Evolutionary conservation across 2,888 invertebrate genomes (phyloP).

Genomic region (Plebejus melissa): DNA sequence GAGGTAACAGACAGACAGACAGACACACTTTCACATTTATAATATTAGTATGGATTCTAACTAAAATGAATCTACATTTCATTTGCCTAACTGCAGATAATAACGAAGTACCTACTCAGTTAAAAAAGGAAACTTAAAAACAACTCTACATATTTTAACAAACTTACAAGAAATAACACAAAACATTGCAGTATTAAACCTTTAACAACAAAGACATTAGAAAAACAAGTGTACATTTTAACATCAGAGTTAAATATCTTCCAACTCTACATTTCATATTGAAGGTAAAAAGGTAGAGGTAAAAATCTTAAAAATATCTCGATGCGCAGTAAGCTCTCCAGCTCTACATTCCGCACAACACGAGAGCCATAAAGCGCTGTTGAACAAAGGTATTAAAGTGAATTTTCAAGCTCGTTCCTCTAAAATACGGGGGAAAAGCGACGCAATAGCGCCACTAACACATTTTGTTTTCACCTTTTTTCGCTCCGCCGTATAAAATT

Average conservation of each 20-base stretch:
- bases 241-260: background rate
- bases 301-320: slow-evolving; percentile 49
- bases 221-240: background rate
- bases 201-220: background rate
- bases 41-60: no score
- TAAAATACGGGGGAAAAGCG: slow-evolving; percentile 62
- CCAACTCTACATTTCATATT: slow-evolving; percentile 34
- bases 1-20: no score
- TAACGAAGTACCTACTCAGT: no score
- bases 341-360: slow-evolving; percentile 60
- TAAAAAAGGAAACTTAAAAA: background rate
- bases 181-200: background rate
- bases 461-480: slow-evolving; percentile 62
- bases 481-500: slow-evolving; percentile 62
- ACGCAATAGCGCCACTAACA: slow-evolving; percentile 66
- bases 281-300: slow-evolving; percentile 47
- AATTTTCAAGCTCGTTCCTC: slow-evolving; percentile 68
- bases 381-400: slow-evolving; percentile 76
- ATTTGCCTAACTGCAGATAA: no score
- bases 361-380: slow-evolving; percentile 68
- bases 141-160: background rate
- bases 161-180: background rate
- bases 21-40: no score
- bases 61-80: no score
- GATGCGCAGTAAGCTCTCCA: slow-evolving; percentile 59